These are phyloP conservation scores for Helogale parvula DNA, from an alignment of 2,113 vertebrate genomes.

Conservation along the genomic window DNA sequence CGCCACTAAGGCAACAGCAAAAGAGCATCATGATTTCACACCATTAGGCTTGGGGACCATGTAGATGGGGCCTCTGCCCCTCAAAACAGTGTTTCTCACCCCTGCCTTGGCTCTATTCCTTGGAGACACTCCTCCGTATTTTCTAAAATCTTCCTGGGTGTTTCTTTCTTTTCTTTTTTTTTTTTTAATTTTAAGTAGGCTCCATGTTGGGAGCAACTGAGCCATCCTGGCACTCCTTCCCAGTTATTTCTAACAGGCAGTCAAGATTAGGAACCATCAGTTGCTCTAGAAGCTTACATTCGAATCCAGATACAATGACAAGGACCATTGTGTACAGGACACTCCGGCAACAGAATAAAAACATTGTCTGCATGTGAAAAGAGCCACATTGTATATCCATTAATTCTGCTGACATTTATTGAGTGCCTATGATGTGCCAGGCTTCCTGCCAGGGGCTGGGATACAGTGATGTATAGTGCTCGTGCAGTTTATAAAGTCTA, in stretches of 20 bases:
- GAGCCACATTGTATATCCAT: constrained; percentile 52
- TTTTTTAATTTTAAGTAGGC: no score
- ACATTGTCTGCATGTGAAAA: constrained; percentile 66
- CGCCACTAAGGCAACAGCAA: background rate
- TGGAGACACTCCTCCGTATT: background rate
- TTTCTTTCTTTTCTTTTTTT: background rate
- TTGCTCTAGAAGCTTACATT: constrained; percentile 43
- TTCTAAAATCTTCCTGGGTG: background rate
- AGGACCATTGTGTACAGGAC: constrained; percentile 38
- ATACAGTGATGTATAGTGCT: background rate
- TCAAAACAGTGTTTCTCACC: background rate
- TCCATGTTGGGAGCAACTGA: no score
- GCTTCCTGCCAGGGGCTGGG: background rate
- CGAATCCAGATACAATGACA: constrained; percentile 15
- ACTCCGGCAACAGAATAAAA: constrained; percentile 65
- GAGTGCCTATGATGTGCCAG: constrained; percentile 50
- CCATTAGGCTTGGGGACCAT: background rate
- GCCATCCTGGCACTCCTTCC: background rate
- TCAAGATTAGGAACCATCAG: background rate
- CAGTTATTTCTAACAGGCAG: background rate
- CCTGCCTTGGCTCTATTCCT: background rate
- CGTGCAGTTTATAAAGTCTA: background rate
- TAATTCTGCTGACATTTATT: constrained; percentile 69
- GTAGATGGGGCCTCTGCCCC: background rate
- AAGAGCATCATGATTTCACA: background rate